Evolutionary conservation across 2,113 vertebrate species (phyloP).

Genomic region (Cyphomyrus plagiostoma): DNA sequence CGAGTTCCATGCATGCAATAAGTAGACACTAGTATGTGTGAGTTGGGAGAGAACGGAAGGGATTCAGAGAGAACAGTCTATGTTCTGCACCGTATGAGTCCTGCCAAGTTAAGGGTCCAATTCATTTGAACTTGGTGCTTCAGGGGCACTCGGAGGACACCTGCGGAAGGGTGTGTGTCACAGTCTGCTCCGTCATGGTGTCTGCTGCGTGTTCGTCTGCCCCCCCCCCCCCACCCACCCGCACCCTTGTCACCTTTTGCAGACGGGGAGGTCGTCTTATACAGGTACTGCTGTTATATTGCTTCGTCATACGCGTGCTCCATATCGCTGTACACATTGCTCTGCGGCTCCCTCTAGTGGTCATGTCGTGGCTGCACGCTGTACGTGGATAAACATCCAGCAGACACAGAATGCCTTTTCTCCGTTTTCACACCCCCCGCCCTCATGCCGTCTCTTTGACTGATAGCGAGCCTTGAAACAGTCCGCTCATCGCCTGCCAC

Average conservation of each 20-base stretch:
- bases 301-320: not conserved
- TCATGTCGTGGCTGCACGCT: not conserved
- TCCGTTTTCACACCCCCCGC: not conserved
- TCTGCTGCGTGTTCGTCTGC: not conserved
- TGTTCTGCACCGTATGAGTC: not conserved
- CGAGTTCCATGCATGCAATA: conserved; percentile 20
- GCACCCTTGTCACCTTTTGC: not conserved
- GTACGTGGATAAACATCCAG: not conserved
- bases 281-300: not conserved
- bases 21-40: not conserved
- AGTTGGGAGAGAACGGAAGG: not conserved
- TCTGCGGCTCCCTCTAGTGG: not conserved
- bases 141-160: not conserved
- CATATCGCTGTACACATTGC: not conserved
- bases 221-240: not conserved
- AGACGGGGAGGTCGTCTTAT: not conserved
- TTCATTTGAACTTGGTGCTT: conserved; percentile 14
- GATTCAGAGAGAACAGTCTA: not conserved
- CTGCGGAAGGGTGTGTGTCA: not conserved
- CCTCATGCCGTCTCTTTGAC: not conserved
- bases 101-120: not conserved
- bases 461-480: not conserved
- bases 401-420: not conserved
- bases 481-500: not conserved
- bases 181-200: not conserved